Evolutionary conservation across 2,888 invertebrate genomes (phyloP).

Genomic region (Parapristionchus giblindavisi): DNA sequence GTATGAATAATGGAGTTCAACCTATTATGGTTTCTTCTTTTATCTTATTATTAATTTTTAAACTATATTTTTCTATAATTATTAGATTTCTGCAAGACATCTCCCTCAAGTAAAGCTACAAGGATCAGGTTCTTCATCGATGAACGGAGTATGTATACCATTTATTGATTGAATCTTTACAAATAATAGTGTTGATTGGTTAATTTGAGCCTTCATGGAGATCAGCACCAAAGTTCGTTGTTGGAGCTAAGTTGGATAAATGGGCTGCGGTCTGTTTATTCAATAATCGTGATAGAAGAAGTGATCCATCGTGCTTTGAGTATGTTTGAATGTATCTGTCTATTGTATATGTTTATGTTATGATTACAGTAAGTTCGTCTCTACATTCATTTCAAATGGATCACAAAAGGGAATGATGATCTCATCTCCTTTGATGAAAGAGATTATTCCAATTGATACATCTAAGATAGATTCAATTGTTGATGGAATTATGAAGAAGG

Average conservation of each 20-base stretch:
- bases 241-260: constrained; percentile 13
- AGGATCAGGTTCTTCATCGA: background rate
- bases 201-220: constrained; percentile 27
- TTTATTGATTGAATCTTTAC: background rate
- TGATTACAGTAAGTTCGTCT: constrained; percentile 2
- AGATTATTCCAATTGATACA: background rate
- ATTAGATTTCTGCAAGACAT: constrained; percentile 5
- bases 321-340: background rate
- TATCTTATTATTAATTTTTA: background rate
- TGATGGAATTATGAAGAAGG: background rate
- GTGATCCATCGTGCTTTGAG: background rate
- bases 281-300: background rate
- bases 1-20: background rate
- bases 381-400: background rate
- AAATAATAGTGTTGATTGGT: background rate
- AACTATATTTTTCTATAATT: background rate
- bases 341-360: background rate
- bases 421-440: background rate
- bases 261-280: constrained; percentile 23
- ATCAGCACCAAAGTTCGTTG: constrained; percentile 1
- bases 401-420: constrained; percentile 21
- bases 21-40: background rate
- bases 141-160: constrained; percentile 15
- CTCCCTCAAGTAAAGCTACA: background rate
- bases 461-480: background rate